Percentiles rank a stretch among this genome's conserved stretches.
Evolutionary conservation across 2,113 vertebrate species (phyloP).

Genomic region (Scartelaos histophorus): DNA sequence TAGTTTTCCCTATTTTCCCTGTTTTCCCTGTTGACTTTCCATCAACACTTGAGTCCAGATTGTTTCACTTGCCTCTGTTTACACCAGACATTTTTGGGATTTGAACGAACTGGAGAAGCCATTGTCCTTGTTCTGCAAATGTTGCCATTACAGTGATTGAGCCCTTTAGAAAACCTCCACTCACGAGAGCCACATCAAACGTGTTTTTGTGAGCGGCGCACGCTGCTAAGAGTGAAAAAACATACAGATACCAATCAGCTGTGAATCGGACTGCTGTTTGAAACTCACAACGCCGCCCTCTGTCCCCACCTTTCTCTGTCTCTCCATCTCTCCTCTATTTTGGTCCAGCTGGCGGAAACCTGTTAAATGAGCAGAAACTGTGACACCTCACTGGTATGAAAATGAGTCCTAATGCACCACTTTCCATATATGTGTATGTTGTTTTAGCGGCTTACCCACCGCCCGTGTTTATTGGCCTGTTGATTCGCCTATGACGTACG

Average conservation of each 20-base stretch:
- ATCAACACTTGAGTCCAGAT: constrained; percentile 70
- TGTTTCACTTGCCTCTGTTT: constrained; percentile 60
- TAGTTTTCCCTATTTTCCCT: constrained; percentile 18
- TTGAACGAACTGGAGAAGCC: constrained; percentile 47
- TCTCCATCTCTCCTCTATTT: constrained; percentile 40
- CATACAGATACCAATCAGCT: constrained; percentile 37
- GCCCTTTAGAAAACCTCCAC: constrained; percentile 52
- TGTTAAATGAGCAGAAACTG: constrained; percentile 67
- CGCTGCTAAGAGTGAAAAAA: constrained; percentile 9
- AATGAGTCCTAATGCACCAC: constrained; percentile 45
- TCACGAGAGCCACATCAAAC: constrained; percentile 54
- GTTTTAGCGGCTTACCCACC: constrained; percentile 29
- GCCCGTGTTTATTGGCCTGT: constrained; percentile 45
- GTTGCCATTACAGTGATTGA: constrained; percentile 57
- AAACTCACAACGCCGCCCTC: constrained; percentile 30
- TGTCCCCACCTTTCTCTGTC: constrained; percentile 33
- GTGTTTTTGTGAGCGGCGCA: constrained; percentile 18
- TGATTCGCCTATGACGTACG: constrained; percentile 24
- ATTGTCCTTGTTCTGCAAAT: constrained; percentile 60
- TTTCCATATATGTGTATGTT: constrained; percentile 45
- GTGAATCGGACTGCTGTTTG: constrained; percentile 33
- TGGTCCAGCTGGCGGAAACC: constrained; percentile 57
- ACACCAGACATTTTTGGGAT: constrained; percentile 45
- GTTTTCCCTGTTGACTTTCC: constrained; percentile 20
- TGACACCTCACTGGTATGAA: constrained; percentile 63